A percentile compares a stretch with the other conserved stretches of the same genome.
Conservation (phyloP, 2,888 invertebrate genomes). For the Abrostola triplasia region DNA sequence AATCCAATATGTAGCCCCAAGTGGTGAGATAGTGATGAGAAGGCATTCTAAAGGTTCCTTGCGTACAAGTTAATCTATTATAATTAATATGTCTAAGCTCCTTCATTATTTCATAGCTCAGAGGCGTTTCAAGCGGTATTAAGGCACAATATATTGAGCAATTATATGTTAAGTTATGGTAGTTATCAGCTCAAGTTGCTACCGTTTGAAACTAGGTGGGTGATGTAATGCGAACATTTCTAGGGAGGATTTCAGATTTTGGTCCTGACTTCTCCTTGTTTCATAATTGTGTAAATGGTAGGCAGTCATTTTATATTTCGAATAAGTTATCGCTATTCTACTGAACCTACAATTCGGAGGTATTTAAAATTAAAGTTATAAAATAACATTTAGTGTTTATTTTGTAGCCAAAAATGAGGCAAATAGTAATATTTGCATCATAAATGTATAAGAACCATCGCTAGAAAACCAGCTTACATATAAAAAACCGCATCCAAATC, state of each 20-base stretch:
- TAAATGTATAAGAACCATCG: not conserved
- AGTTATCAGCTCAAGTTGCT: constrained; percentile 14
- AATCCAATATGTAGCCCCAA: constrained; percentile 12
- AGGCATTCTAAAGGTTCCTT: constrained; percentile 29
- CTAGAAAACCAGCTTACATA: too few relatives aligned
- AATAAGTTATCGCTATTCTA: too few relatives aligned
- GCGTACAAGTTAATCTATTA: constrained; percentile 23
- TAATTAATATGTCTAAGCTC: constrained; percentile 32
- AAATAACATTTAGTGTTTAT: too few relatives aligned
- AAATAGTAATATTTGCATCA: not conserved
- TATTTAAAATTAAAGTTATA: too few relatives aligned
- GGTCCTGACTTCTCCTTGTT: not conserved
- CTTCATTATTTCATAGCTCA: constrained; percentile 27
- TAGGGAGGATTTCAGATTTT: not conserved
- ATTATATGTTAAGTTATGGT: constrained; percentile 31
- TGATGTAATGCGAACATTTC: constrained; percentile 8
- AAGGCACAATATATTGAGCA: constrained; percentile 26
- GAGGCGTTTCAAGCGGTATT: constrained; percentile 24
- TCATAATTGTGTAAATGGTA: not conserved
- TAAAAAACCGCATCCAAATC: too few relatives aligned
- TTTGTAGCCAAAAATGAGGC: too few relatives aligned
- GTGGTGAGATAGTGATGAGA: constrained; percentile 9
- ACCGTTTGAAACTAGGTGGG: constrained; percentile 8
- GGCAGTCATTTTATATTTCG: too few relatives aligned
- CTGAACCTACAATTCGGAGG: too few relatives aligned